phyloP scores from a whole-genome alignment of 2,113 vertebrate species.

The Gadus macrocephalus region DNA sequence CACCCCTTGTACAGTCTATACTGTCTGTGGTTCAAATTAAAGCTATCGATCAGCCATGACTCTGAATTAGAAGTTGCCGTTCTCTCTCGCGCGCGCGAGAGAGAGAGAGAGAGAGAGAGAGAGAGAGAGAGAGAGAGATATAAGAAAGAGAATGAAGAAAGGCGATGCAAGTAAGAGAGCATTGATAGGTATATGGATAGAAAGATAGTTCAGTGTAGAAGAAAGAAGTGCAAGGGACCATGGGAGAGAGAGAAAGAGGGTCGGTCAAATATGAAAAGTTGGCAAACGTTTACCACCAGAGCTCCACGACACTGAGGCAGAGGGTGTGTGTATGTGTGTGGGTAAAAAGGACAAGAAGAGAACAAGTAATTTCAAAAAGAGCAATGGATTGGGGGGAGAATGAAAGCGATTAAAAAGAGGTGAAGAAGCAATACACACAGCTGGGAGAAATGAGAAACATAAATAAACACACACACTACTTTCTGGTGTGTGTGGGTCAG shows the following conservation, averaged over 20 bases:
- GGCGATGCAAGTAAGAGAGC: no score
- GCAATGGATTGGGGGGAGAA: not conserved
- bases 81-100: no score
- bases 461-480: not conserved
- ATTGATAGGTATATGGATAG: no score
- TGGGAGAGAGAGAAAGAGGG: no score
- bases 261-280: no score
- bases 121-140: not conserved
- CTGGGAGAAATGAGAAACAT: constrained; percentile 1
- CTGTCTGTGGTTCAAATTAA: constrained; percentile 60
- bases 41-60: constrained; percentile 55
- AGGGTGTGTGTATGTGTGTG: no score
- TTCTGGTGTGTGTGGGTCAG: not conserved
- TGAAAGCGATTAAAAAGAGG: not conserved
- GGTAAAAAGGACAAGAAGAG: not conserved
- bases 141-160: no score
- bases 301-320: no score
- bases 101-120: not conserved
- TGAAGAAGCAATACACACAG: not conserved
- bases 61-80: constrained; percentile 35
- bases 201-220: no score
- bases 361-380: not conserved
- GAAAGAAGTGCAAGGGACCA: no score
- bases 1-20: constrained; percentile 21
- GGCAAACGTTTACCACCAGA: no score